Evolutionary conservation across 2,113 vertebrate genomes (phyloP).

Genomic region (Platycercus adscitus): DNA sequence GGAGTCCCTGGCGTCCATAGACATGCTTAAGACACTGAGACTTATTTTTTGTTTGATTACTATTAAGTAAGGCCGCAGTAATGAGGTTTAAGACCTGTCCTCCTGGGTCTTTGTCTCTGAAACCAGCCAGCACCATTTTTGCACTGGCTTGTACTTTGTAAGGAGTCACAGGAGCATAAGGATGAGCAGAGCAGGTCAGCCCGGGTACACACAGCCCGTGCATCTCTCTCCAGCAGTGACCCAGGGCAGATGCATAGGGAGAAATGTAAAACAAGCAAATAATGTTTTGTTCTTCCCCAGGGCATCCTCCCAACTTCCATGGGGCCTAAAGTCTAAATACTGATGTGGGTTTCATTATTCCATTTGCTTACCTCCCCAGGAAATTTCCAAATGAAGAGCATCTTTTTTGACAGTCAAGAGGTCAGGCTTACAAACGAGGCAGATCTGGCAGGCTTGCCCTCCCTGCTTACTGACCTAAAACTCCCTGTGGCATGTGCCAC

Average conservation of each 20-base stretch:
- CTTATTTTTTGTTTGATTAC: not conserved
- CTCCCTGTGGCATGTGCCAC: not conserved
- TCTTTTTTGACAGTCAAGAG: not conserved
- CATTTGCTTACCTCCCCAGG: not conserved
- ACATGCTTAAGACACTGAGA: not conserved
- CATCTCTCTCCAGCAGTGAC: not conserved
- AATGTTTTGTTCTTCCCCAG: not conserved
- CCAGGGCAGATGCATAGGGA: not conserved
- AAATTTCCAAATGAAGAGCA: not conserved
- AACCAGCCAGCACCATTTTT: not conserved
- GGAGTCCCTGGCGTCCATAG: not conserved
- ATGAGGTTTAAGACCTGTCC: not conserved
- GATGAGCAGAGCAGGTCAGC: not conserved
- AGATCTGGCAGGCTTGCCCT: not conserved
- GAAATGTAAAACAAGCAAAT: not conserved
- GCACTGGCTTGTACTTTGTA: not conserved
- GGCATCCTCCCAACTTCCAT: not conserved
- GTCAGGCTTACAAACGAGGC: not conserved
- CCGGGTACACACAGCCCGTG: accelerated
- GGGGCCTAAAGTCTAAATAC: not conserved
- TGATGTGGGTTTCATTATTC: not conserved
- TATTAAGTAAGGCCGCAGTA: not conserved
- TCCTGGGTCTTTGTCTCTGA: not conserved
- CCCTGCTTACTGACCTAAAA: not conserved
- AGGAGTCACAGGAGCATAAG: not conserved